These are phyloP conservation scores for Macropus fuliginosus DNA, from an alignment of 2,797 vertebrate genomes.

Conservation along the genomic window DNA sequence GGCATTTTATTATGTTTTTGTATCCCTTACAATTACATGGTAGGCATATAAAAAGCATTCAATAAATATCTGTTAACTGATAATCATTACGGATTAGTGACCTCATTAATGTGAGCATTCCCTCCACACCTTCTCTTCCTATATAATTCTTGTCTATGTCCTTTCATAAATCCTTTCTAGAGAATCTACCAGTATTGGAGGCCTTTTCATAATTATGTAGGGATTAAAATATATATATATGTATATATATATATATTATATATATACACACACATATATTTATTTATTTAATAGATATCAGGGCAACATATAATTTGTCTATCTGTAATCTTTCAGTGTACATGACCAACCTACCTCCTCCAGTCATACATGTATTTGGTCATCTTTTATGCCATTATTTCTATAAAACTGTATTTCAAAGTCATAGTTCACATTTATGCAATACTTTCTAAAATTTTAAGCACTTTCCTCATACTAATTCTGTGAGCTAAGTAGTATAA, in stretches of 20 bases:
- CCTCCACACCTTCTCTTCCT: background rate
- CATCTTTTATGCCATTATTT: background rate
- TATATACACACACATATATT: too few species aligned
- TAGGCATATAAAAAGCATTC: background rate
- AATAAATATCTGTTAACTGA: background rate
- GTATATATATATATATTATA: too few species aligned
- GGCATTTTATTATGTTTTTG: background rate
- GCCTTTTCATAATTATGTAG: background rate
- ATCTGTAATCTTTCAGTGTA: background rate
- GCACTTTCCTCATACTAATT: background rate
- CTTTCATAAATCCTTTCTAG: background rate
- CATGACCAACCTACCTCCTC: background rate
- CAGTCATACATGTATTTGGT: background rate
- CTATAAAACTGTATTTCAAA: background rate
- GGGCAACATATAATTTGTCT: background rate
- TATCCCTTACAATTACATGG: background rate
- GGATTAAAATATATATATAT: too few species aligned
- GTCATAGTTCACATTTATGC: background rate
- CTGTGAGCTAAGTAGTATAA: background rate
- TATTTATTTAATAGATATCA: background rate
- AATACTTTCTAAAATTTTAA: background rate
- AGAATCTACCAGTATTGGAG: background rate
- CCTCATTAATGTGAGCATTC: background rate
- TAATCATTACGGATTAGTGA: background rate
- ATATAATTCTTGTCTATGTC: background rate